Percentiles rank a stretch among this genome's conserved stretches.
Evolutionary conservation across 2,113 vertebrate genomes (phyloP).

Genomic region (Sebastes schlegelii): DNA sequence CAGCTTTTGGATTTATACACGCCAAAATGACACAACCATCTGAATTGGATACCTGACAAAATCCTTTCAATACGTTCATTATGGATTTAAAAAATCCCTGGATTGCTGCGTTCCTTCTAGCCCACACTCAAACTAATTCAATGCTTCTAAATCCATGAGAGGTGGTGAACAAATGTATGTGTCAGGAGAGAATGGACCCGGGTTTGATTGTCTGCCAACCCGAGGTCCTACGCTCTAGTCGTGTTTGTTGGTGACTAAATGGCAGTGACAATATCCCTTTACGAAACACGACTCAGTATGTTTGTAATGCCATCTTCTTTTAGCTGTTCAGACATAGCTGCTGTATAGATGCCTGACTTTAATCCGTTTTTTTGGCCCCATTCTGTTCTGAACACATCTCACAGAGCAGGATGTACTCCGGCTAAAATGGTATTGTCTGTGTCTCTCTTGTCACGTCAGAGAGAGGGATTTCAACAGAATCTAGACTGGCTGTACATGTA

Average conservation of each 20-base stretch:
- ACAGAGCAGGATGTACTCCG: slow-evolving; percentile 53
- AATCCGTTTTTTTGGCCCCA: slow-evolving; percentile 63
- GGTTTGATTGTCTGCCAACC: slow-evolving; percentile 59
- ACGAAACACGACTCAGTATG: slow-evolving; percentile 32
- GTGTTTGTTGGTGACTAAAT: slow-evolving; percentile 54
- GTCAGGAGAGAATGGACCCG: slow-evolving; percentile 51
- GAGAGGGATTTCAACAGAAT: slow-evolving; percentile 38
- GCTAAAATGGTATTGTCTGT: slow-evolving; percentile 51
- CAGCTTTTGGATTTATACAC: slow-evolving; percentile 34
- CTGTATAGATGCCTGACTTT: slow-evolving; percentile 49
- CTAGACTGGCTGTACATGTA: slow-evolving; percentile 9
- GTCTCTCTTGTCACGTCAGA: slow-evolving; percentile 36
- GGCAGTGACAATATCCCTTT: slow-evolving; percentile 56
- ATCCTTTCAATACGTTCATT: slow-evolving; percentile 28
- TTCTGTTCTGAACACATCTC: slow-evolving; percentile 52
- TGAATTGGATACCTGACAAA: slow-evolving; percentile 39
- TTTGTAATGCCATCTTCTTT: slow-evolving; percentile 58
- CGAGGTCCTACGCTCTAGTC: slow-evolving; percentile 55
- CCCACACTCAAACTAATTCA: slow-evolving; percentile 52
- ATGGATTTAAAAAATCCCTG: slow-evolving; percentile 26
- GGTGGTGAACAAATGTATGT: slow-evolving; percentile 56
- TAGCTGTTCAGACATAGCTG: slow-evolving; percentile 48
- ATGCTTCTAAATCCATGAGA: slow-evolving; percentile 57
- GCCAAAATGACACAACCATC: slow-evolving; percentile 37
- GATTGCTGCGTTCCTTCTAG: slow-evolving; percentile 30